Conservation (phyloP, 2,888 invertebrate species). For the Netelia virgata region DNA sequence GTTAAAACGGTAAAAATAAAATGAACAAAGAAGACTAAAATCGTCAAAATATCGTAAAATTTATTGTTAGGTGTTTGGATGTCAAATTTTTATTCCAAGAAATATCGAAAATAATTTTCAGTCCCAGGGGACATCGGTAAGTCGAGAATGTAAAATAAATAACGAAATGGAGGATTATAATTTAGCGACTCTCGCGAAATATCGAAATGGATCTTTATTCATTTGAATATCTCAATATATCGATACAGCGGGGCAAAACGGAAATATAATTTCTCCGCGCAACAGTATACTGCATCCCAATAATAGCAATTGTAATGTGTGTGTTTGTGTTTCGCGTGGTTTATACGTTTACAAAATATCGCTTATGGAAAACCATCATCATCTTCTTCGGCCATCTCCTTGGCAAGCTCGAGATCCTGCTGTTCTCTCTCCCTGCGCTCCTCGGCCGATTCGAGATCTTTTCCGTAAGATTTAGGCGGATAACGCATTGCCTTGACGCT, state of each 20-base stretch:
- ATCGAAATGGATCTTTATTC: slow-evolving; percentile 61
- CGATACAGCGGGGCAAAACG: slow-evolving; percentile 44
- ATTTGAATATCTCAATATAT: slow-evolving; percentile 52
- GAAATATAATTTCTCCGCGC: slow-evolving; percentile 35
- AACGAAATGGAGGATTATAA: neutral
- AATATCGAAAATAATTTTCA: neutral
- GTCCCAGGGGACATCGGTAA: no score
- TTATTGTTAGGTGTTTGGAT: neutral
- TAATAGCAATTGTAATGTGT: slow-evolving; percentile 42
- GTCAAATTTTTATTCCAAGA: neutral
- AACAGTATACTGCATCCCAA: slow-evolving; percentile 39
- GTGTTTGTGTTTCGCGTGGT: slow-evolving; percentile 31
- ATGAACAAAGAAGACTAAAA: neutral
- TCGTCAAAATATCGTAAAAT: neutral
- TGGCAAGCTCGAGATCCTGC: slow-evolving; percentile 99
- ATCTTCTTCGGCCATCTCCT: slow-evolving; percentile 99
- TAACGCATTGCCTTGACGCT: slow-evolving; percentile 99
- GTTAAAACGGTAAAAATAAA: slow-evolving; percentile 1
- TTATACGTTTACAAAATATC: slow-evolving; percentile 8
- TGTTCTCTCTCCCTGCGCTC: slow-evolving; percentile 98
- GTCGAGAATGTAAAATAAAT: neutral
- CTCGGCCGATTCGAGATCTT: slow-evolving; percentile 98
- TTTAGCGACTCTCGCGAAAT: neutral
- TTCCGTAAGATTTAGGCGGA: slow-evolving; percentile 99
- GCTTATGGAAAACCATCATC: slow-evolving; percentile 93